Conservation (phyloP, 2,888 invertebrate genomes). For the Lottia gigantea region DNA sequence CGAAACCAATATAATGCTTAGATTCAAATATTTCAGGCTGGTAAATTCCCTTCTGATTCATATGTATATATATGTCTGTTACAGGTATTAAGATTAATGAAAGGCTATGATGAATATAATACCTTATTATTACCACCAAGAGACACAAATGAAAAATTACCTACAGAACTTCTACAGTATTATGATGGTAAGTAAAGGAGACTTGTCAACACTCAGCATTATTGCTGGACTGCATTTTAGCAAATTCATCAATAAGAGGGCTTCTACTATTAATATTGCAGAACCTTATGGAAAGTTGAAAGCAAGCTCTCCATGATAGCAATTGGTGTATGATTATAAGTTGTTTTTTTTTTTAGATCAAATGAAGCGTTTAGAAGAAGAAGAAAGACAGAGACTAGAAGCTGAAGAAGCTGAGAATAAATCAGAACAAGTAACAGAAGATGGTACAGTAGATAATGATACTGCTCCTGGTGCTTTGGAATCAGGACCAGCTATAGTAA, state of each 20-base stretch:
- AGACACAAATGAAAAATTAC: slow-evolving; percentile 65
- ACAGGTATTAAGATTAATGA: slow-evolving; percentile 66
- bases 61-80: background rate
- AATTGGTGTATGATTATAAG: background rate
- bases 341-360: slow-evolving; percentile 53
- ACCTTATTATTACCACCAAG: slow-evolving; percentile 68
- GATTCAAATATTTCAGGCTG: too few species aligned
- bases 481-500: slow-evolving; percentile 19
- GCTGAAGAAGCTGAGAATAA: slow-evolving; percentile 46
- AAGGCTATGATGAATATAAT: slow-evolving; percentile 68
- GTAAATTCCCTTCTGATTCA: background rate
- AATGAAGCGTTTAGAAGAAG: slow-evolving; percentile 64
- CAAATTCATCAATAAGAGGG: too few species aligned
- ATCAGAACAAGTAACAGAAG: background rate
- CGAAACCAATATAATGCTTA: too few species aligned
- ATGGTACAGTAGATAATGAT: slow-evolving; percentile 14
- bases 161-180: slow-evolving; percentile 64
- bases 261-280: too few species aligned
- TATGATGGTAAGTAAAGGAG: slow-evolving; percentile 59
- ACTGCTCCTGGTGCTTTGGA: background rate
- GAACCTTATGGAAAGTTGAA: background rate
- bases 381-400: slow-evolving; percentile 54
- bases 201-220: too few species aligned
- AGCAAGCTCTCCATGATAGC: background rate
- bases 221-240: too few species aligned